A percentile compares a stretch with the other conserved stretches of the same genome.
Conservation (phyloP, 1,140 invertebrate species). For the Venturia canescens region DNA sequence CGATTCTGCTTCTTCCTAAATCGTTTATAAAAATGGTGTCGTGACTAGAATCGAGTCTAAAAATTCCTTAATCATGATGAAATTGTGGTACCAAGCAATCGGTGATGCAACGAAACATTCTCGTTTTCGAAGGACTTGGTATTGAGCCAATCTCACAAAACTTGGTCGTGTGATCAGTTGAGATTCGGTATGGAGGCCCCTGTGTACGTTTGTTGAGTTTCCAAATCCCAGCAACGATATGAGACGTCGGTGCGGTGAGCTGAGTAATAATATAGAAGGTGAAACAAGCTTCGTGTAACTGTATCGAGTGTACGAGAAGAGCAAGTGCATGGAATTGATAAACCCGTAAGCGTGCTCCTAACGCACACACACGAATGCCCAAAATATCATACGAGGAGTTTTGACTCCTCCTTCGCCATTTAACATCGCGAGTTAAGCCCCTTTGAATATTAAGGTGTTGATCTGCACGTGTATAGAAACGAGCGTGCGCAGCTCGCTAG, state of each 20-base stretch:
- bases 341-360: slow-evolving; percentile 45
- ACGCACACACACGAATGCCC: background rate
- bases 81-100: no score
- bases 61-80: no score
- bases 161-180: background rate
- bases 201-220: slow-evolving; percentile 27
- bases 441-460: background rate
- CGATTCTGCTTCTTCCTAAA: no score
- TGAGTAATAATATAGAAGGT: background rate
- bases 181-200: background rate
- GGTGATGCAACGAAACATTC: no score
- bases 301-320: no score
- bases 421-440: background rate
- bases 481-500: slow-evolving; percentile 60
- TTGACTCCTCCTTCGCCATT: background rate
- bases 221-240: slow-evolving; percentile 22
- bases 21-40: no score
- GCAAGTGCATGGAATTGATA: slow-evolving; percentile 59
- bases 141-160: no score
- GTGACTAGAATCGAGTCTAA: no score
- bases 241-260: background rate
- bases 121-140: no score
- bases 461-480: slow-evolving; percentile 45
- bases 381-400: no score
- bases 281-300: no score